These are phyloP conservation scores for Ridgeia piscesae DNA, from an alignment of 1,140 invertebrate species.

Conservation along the genomic window DNA sequence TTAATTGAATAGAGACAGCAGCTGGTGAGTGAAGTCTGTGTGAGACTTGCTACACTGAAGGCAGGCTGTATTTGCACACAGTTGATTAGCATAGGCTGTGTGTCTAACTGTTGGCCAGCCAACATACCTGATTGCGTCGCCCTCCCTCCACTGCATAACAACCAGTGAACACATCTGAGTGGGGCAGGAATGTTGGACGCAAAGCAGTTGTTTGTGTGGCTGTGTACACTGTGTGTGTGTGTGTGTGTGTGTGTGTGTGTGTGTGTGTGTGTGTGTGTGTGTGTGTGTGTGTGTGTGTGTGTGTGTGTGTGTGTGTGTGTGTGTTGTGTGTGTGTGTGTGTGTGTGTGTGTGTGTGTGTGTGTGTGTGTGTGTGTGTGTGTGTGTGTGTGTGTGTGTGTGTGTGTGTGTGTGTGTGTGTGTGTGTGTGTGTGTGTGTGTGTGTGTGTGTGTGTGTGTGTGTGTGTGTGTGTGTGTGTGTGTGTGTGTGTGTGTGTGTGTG, in stretches of 20 bases:
- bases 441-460: not conserved
- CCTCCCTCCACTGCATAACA: not conserved
- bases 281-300: not conserved
- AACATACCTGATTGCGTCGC: not conserved
- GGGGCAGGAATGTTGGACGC: not conserved
- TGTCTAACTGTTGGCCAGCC: not conserved
- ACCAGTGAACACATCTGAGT: not conserved
- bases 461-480: not conserved
- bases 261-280: not conserved
- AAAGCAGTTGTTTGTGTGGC: not conserved
- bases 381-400: not conserved
- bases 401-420: not conserved
- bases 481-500: not conserved
- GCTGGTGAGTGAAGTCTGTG: not conserved
- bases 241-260: not conserved
- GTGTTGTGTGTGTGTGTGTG: not conserved
- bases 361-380: not conserved
- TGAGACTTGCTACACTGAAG: not conserved
- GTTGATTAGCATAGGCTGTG: not conserved
- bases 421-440: not conserved
- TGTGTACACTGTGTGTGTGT: not conserved
- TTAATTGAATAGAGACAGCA: not conserved
- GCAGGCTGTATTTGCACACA: not conserved
- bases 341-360: not conserved
- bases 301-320: not conserved